Evolutionary conservation across 1,140 invertebrate species (phyloP), one percentile per base, ranked within the genome.

Genomic region (Cydia amplana): DNA sequence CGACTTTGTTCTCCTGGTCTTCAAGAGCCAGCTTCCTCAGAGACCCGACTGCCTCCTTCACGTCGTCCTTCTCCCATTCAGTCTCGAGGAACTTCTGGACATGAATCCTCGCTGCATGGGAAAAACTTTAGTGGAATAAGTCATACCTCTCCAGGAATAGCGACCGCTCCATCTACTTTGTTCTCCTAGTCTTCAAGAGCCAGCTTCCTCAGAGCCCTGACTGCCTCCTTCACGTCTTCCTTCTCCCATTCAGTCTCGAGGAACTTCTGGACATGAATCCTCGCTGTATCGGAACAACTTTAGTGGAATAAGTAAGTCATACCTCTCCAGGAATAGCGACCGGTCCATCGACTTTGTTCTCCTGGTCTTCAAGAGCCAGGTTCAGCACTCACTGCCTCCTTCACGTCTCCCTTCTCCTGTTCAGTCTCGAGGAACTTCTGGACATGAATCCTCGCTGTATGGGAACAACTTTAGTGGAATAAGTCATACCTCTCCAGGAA

Each of bases 271-370:
- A 96, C 93, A 84, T 97, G 95, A 76, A 36, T 96, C 94, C 75
- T 94, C 94, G 0, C 96, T 95, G 86, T 96, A 98, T 2, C 97
- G 96, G 86, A 98, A 98, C 9, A 98, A 93, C 20, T 76, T 36
- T 23, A 49, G 23, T 14, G 36, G 40, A 73, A 28, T n/a, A n/a
- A n/a, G n/a, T 40, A 49, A 60, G 18, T 49, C 76, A 63, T 82
- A 93, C 91, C 88, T 92, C 92, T 78, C 89, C 93, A 49, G 88
- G 90, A 81, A 95, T 95, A 25, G 87, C 78, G 51, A 95, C 88
- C 72, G 94, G 87, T 2, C 94, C 94, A 10, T 94, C 91, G 5
- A 95, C 82, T 75, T 93, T 94, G 6, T 94, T 93, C 79, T 94
- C 91, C 75, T 93, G 81, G 84, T 95, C 94, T 81, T 94, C 93